phyloP scores from a whole-genome alignment of 2,113 vertebrate species.

The Arenaria interpres region DNA sequence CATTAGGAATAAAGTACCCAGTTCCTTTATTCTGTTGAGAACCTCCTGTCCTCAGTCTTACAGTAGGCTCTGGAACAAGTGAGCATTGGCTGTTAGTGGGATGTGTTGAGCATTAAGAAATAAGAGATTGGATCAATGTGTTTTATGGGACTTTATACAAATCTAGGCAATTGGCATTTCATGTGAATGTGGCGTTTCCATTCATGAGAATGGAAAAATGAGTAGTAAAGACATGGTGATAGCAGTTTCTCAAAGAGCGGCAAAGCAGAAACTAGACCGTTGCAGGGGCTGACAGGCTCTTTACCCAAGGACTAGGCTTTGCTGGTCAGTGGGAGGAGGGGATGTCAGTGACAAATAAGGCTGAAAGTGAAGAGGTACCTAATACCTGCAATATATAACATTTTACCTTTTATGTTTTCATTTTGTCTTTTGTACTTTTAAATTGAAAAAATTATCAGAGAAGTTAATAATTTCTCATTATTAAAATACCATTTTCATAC shows the following conservation, averaged over 20 bases:
- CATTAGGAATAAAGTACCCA: conserved; percentile 13
- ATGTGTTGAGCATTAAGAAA: conserved; percentile 35
- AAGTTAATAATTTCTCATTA: neutral
- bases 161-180: conserved; percentile 2
- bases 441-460: neutral
- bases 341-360: neutral
- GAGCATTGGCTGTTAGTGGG: neutral
- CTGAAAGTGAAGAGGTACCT: neutral
- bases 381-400: neutral
- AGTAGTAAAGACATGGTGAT: neutral
- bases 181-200: too few species aligned
- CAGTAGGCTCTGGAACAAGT: neutral
- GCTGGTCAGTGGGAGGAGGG: neutral
- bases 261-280: neutral
- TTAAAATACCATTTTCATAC: neutral
- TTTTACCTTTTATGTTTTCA: neutral
- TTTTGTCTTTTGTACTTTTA: neutral
- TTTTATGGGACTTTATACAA: conserved; percentile 26
- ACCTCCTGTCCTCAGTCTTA: neutral
- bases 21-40: conserved; percentile 18
- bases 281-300: neutral
- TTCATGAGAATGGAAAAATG: too few species aligned
- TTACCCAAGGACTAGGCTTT: neutral
- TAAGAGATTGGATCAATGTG: neutral
- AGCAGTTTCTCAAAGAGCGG: conserved; percentile 9